Evolutionary conservation across 2,888 invertebrate species (phyloP).

Genomic region (Cinara cedri): DNA sequence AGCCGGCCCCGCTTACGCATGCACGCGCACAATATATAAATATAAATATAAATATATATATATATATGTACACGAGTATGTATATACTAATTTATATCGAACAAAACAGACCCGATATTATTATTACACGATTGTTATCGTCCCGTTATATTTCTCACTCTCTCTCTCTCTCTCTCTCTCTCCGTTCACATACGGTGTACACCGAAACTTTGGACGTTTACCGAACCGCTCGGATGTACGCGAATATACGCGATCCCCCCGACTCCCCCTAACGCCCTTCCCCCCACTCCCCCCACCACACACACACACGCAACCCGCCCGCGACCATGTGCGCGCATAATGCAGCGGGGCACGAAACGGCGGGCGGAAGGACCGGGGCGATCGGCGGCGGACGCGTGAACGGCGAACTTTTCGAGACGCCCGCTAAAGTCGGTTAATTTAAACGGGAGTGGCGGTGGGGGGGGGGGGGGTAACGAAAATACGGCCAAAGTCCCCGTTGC

Average conservation of each 20-base stretch:
- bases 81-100: not conserved
- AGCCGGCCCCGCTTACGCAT: too few species aligned
- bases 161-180: not conserved
- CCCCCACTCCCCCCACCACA: conserved; percentile 4
- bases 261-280: too few species aligned
- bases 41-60: too few species aligned
- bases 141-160: not conserved
- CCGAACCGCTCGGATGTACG: not conserved
- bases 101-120: conserved; percentile 27
- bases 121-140: conserved; percentile 7
- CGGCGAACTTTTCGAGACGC: too few species aligned
- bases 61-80: too few species aligned
- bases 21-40: too few species aligned
- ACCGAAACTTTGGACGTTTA: conserved; percentile 39
- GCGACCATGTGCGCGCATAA: not conserved
- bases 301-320: not conserved
- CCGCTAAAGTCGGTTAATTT: too few species aligned
- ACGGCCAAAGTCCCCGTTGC: too few species aligned
- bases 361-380: too few species aligned
- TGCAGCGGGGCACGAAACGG: not conserved
- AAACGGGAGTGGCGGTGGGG: too few species aligned
- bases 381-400: too few species aligned
- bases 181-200: not conserved
- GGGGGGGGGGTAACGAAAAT: too few species aligned
- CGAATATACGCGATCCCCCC: not conserved